phyloP scores from a whole-genome alignment of 2,888 invertebrate genomes.

The Oeneis ivallda region DNA sequence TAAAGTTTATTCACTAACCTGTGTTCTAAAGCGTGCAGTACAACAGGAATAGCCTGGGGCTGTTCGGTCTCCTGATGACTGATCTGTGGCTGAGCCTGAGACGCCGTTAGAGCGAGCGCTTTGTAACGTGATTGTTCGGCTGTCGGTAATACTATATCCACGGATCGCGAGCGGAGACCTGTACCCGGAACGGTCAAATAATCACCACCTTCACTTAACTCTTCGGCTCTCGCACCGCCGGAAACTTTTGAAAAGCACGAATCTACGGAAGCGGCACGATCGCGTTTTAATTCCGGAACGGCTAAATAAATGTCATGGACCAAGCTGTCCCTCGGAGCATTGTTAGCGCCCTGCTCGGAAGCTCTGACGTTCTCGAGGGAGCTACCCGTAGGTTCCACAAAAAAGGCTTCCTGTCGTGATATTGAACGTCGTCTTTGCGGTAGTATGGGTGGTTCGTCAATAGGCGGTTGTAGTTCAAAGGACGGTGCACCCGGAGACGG shows the following conservation, averaged over 20 bases:
- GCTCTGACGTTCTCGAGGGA: constrained; percentile 86
- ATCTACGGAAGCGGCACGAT: constrained; percentile 93
- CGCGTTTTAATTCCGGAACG: constrained; percentile 91
- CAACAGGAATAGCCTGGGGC: constrained; percentile 42
- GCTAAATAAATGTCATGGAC: constrained; percentile 89
- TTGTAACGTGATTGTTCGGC: constrained; percentile 92
- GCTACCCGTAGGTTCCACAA: constrained; percentile 87
- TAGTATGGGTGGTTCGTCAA: constrained; percentile 67
- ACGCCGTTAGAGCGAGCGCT: constrained; percentile 87
- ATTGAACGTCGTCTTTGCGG: constrained; percentile 86
- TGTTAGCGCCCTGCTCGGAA: constrained; percentile 67
- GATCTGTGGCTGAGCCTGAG: constrained; percentile 58
- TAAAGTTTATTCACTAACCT: constrained; percentile 58
- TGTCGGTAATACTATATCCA: constrained; percentile 93
- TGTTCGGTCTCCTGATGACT: constrained; percentile 52
- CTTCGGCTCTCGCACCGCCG: constrained; percentile 86
- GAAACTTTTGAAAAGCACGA: constrained; percentile 91
- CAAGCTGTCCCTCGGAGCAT: constrained; percentile 62
- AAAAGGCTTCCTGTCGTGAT: constrained; percentile 91
- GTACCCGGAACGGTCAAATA: constrained; percentile 87
- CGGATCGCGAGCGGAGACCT: constrained; percentile 89
- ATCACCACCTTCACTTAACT: constrained; percentile 83
- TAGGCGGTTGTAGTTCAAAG: constrained; percentile 81
- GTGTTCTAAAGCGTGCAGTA: constrained; percentile 50
- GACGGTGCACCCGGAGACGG: constrained; percentile 80